Conservation (phyloP, 2,113 vertebrate genomes). For the Australoheros scitulus region DNA sequence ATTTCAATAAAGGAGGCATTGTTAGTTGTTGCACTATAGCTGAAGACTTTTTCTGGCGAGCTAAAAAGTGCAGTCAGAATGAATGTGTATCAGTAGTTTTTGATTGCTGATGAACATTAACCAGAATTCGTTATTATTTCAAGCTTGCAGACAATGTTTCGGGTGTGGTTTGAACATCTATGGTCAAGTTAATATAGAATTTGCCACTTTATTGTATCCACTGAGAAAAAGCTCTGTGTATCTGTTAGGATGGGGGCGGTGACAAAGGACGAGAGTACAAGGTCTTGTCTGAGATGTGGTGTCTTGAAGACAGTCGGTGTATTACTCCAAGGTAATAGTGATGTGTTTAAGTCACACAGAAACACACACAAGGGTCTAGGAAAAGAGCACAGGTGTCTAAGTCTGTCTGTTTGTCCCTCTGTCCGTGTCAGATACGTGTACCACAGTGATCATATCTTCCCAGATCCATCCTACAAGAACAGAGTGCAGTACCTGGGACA, state of each 20-base stretch:
- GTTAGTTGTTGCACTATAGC: not conserved
- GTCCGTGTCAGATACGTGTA: conserved; percentile 69
- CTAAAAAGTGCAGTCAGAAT: not conserved
- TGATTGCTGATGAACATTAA: not conserved
- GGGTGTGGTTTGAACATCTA: not conserved
- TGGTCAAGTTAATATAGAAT: not conserved
- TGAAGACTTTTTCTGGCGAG: not conserved
- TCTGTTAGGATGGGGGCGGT: conserved; percentile 20
- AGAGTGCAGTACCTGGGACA: conserved; percentile 72
- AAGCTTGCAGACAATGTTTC: not conserved
- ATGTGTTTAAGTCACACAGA: not conserved
- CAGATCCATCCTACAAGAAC: conserved; percentile 61
- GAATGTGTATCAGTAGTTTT: not conserved
- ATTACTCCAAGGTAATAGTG: conserved; percentile 66
- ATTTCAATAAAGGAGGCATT: conserved; percentile 49
- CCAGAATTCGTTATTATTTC: not conserved
- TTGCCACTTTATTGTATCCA: not conserved
- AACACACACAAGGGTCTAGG: fast-evolving
- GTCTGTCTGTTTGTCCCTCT: not conserved
- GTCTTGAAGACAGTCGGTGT: conserved; percentile 68
- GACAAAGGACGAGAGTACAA: conserved; percentile 18
- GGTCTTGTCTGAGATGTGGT: conserved; percentile 78
- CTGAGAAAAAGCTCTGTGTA: not conserved
- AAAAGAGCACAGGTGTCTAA: not conserved
- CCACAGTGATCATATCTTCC: conserved; percentile 73